phyloP scores from a whole-genome alignment of 2,888 invertebrate genomes.

The Drosophila borealis region DNA sequence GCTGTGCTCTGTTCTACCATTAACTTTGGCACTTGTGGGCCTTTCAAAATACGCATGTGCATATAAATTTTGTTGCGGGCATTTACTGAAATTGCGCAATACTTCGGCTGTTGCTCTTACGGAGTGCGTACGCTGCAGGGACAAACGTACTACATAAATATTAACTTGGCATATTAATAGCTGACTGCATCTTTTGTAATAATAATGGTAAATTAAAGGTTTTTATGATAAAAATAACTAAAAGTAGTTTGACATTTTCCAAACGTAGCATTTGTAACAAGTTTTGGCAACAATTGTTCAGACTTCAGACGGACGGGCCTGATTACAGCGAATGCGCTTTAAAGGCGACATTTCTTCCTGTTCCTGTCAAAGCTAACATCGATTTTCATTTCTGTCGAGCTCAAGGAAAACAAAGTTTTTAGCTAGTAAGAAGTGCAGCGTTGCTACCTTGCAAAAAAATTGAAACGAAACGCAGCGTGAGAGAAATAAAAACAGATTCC shows the following conservation, averaged over 20 bases:
- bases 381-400: background rate
- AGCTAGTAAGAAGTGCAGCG: slow-evolving; percentile 1
- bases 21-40: slow-evolving; percentile 23
- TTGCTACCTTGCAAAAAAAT: slow-evolving; percentile 4
- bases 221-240: background rate
- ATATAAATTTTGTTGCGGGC: slow-evolving; percentile 14
- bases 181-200: background rate
- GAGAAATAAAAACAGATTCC: slow-evolving; percentile 1
- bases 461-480: background rate
- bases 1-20: slow-evolving; percentile 13
- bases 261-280: background rate
- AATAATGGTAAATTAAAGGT: background rate
- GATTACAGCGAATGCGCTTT: background rate
- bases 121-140: background rate
- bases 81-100: slow-evolving; percentile 13
- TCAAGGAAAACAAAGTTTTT: slow-evolving; percentile 1
- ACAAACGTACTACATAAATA: slow-evolving; percentile 2
- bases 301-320: background rate
- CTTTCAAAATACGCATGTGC: slow-evolving; percentile 27
- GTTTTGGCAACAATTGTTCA: background rate
- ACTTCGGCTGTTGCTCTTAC: slow-evolving; percentile 12
- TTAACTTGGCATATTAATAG: slow-evolving; percentile 10
- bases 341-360: background rate
- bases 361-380: background rate
- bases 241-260: background rate